phyloP scores from a whole-genome alignment of 2,113 vertebrate genomes.

The Apistogramma diplotaenia region DNA sequence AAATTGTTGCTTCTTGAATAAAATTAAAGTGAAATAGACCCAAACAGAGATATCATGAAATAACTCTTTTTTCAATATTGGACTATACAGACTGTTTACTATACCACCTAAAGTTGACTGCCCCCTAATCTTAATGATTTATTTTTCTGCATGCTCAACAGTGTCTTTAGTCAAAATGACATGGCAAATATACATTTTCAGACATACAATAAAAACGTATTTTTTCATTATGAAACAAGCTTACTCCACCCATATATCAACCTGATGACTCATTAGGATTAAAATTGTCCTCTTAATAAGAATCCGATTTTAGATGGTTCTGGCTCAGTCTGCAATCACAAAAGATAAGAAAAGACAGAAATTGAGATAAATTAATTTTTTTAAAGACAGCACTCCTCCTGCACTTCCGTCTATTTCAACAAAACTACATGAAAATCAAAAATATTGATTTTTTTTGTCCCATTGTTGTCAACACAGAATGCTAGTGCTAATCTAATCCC shows the following conservation, averaged over 20 bases:
- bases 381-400: background rate
- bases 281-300: background rate
- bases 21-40: background rate
- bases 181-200: background rate
- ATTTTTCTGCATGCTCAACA: background rate
- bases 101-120: background rate
- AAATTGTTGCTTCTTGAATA: constrained; percentile 8
- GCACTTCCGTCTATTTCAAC: background rate
- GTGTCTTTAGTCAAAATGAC: background rate
- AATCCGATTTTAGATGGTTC: background rate
- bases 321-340: background rate
- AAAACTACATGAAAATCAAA: background rate
- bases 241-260: background rate
- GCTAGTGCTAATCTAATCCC: too few relatives aligned
- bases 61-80: background rate
- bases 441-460: background rate
- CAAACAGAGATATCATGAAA: background rate
- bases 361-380: background rate
- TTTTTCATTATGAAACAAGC: background rate
- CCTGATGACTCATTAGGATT: background rate
- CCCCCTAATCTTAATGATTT: background rate
- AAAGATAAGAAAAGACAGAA: background rate
- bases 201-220: background rate
- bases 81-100: background rate
- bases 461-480: background rate